phyloP scores from a whole-genome alignment of 2,797 vertebrate genomes.

The Chrosomus eos region DNA sequence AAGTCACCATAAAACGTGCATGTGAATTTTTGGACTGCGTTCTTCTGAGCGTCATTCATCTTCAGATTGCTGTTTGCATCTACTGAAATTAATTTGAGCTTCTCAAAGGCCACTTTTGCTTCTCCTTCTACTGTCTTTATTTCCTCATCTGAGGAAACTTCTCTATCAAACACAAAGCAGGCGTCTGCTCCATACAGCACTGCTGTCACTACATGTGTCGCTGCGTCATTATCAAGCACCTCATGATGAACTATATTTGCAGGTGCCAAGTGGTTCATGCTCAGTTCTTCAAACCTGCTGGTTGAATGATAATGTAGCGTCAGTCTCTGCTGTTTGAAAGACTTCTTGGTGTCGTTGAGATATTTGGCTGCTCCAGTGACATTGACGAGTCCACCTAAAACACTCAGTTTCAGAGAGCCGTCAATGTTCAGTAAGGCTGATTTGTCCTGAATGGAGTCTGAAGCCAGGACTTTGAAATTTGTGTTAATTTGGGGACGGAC shows the following conservation, averaged over 20 bases:
- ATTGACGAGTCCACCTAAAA: not conserved
- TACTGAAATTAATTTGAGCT: not conserved
- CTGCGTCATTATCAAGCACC: not conserved
- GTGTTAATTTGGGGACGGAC: not conserved
- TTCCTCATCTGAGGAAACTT: too few relatives aligned
- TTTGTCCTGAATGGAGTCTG: not conserved
- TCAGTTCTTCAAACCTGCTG: not conserved
- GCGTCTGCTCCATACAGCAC: too few relatives aligned
- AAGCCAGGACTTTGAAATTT: not conserved
- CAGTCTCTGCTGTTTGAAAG: not conserved
- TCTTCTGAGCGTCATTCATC: not conserved
- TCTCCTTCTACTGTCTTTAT: not conserved
- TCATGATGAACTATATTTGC: not conserved
- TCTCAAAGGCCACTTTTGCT: not conserved
- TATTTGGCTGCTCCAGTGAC: not conserved
- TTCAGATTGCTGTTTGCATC: fast-evolving
- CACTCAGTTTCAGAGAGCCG: not conserved
- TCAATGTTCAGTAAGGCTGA: not conserved
- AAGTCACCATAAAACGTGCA: not conserved
- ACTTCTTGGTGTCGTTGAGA: not conserved
- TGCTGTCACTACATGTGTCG: too few relatives aligned
- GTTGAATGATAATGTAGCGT: not conserved
- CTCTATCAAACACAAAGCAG: too few relatives aligned
- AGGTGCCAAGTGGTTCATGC: fast-evolving
- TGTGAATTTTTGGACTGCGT: not conserved